Conservation (phyloP, 2,113 vertebrate genomes). For the Gobius niger region DNA sequence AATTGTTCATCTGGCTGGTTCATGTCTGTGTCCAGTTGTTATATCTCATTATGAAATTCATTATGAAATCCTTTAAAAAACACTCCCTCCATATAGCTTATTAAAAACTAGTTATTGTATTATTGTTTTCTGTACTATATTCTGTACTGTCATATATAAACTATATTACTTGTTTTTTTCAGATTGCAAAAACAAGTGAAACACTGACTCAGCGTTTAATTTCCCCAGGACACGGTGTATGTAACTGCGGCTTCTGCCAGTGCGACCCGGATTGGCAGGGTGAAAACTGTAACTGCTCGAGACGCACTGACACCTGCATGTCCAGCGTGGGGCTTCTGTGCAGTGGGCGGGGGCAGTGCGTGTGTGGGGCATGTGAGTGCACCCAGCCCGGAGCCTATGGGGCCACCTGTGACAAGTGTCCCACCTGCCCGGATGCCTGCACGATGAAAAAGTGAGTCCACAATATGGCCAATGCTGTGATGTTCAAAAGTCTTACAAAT, state of each 20-base stretch:
- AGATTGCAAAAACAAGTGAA: too few species aligned
- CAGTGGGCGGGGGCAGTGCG: constrained; percentile 87
- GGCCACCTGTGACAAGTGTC: constrained; percentile 93
- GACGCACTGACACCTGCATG: constrained; percentile 90
- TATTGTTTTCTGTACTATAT: too few species aligned
- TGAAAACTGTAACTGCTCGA: constrained; percentile 94
- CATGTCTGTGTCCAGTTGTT: too few species aligned
- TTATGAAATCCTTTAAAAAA: too few species aligned
- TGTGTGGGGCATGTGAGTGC: constrained; percentile 91
- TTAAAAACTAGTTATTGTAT: too few species aligned
- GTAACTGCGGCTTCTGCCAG: constrained; percentile 91
- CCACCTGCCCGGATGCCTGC: constrained; percentile 93
- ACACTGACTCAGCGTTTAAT: not conserved
- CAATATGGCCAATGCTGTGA: not conserved
- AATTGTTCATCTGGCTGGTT: too few species aligned
- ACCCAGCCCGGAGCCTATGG: constrained; percentile 93
- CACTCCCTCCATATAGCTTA: too few species aligned
- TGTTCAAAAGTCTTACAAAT: too few species aligned
- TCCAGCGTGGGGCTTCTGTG: constrained; percentile 89
- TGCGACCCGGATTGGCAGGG: constrained; percentile 92
- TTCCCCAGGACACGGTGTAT: constrained; percentile 86
- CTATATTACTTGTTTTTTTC: too few species aligned
- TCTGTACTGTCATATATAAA: too few species aligned
- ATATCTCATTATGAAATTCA: too few species aligned
- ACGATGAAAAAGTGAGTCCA: constrained; percentile 91